Evolutionary conservation across 1,140 invertebrate species (phyloP).

Genomic region (Musca vetustissima): DNA sequence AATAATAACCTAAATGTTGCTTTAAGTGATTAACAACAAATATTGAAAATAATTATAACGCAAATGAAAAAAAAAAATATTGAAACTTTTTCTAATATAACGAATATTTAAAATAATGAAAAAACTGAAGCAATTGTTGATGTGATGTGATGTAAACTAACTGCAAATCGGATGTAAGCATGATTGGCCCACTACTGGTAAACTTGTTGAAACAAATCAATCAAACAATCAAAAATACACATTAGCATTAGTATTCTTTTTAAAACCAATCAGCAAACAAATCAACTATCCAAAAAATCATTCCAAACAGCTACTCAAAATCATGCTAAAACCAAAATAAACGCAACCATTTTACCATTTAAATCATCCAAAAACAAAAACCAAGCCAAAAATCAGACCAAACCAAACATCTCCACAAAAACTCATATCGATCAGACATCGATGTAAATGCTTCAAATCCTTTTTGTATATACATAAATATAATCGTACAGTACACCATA

Average conservation of each 20-base stretch:
- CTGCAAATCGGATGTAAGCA: constrained; percentile 39
- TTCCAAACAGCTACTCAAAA: constrained; percentile 6
- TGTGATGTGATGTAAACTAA: constrained; percentile 27
- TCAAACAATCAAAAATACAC: constrained; percentile 16
- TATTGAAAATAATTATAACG: too few relatives aligned
- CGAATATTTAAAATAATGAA: constrained; percentile 3
- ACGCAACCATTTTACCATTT: too few relatives aligned
- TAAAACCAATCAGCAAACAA: not conserved
- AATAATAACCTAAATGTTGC: too few relatives aligned
- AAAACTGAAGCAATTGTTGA: constrained; percentile 16
- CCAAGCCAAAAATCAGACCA: too few relatives aligned
- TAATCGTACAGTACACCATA: too few relatives aligned
- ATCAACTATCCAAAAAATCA: not conserved
- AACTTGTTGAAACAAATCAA: constrained; percentile 31
- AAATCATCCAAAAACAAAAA: too few relatives aligned
- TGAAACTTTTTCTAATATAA: not conserved
- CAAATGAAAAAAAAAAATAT: too few relatives aligned
- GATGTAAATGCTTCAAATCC: too few relatives aligned
- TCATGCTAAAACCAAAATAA: not conserved
- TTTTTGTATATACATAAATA: too few relatives aligned
- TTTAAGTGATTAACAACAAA: too few relatives aligned
- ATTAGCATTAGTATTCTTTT: constrained; percentile 1
- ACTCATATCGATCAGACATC: too few relatives aligned
- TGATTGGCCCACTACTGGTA: constrained; percentile 57
- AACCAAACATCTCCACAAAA: too few relatives aligned